phyloP scores from a whole-genome alignment of 2,797 vertebrate species.

The Rhincodon typus region DNA sequence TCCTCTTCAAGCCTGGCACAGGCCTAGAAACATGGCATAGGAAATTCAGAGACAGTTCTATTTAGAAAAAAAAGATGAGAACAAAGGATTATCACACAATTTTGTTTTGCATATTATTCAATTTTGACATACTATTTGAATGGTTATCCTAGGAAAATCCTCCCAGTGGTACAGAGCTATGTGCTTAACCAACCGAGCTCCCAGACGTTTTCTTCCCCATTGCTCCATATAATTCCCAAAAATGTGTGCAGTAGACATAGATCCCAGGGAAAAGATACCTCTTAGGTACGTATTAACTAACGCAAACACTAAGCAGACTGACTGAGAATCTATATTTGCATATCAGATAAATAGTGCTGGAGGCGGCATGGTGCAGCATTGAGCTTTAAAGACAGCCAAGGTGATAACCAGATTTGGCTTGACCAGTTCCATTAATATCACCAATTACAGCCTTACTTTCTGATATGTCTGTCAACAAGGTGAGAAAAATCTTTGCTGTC shows the following conservation, averaged over 20 bases:
- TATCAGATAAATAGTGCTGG: neutral
- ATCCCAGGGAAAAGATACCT: neutral
- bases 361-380: neutral
- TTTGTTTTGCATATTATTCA: neutral
- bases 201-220: neutral
- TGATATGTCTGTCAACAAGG: neutral
- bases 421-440: neutral
- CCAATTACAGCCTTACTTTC: neutral
- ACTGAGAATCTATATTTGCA: neutral
- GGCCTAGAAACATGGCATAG: neutral
- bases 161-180: neutral
- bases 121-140: neutral
- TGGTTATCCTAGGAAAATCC: neutral
- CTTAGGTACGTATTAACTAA: neutral
- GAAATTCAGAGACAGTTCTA: neutral
- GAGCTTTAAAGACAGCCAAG: neutral
- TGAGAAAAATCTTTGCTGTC: neutral
- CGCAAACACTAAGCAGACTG: neutral
- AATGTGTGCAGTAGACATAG: neutral
- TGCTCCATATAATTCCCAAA: neutral
- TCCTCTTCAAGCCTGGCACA: neutral
- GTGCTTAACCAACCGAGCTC: neutral
- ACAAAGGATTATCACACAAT: neutral
- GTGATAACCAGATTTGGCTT: constrained; percentile 17
- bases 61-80: neutral